Evolutionary conservation across 2,888 invertebrate species (phyloP), one percentile per base, ranked within the genome.

Genomic region (Epinotia brunnichana): DNA sequence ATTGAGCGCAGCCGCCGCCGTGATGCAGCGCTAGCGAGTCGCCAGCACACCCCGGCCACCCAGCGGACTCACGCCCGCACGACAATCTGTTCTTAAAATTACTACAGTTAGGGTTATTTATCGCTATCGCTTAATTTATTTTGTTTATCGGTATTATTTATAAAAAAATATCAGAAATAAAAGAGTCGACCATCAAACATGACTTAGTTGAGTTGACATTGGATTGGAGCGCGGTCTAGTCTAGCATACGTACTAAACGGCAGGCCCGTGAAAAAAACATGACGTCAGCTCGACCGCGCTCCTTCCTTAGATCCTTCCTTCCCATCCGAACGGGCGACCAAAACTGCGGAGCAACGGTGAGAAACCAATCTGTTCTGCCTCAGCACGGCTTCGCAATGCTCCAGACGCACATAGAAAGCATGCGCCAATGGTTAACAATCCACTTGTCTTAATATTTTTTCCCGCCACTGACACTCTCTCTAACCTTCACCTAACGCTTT

Each of bases 81-180:
- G 89, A 90, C 92, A 89, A 88, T 83, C 87, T 89, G 82, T 92
- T 91, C 88, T 92, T 90, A 92, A 91, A 83, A 91, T 86, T 89
- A 91, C 80, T 87, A 81, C 92, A 93, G 92, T 90, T 93, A 93
- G 93, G 93, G 85, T 91, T 92, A 91, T 90, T 89, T 93, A 92
- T 89, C 92, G 91, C 91, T 91, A 90, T 89, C 86, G 92, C 92
- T 92, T 92, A 91, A 91, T 90, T 92, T 92, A 91, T 90, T 90
- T 91, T 90, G 88, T 92, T 92, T 90, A 92, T 91, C 91, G 90
- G 90, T 86, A 88, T 86, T 85, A 88, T 90, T 90, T 89, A 85
- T 87, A 88, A 80, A 88, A 90, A 90, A 88, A 84, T 78, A 62
- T 1, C n/a, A 48, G 78, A 80, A 91, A 89, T 89, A 89, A 91